Percentiles rank a stretch among this genome's conserved stretches.
These are phyloP conservation scores for Pristis pectinata DNA, from an alignment of 2,797 vertebrate genomes.

Conservation along the genomic window DNA sequence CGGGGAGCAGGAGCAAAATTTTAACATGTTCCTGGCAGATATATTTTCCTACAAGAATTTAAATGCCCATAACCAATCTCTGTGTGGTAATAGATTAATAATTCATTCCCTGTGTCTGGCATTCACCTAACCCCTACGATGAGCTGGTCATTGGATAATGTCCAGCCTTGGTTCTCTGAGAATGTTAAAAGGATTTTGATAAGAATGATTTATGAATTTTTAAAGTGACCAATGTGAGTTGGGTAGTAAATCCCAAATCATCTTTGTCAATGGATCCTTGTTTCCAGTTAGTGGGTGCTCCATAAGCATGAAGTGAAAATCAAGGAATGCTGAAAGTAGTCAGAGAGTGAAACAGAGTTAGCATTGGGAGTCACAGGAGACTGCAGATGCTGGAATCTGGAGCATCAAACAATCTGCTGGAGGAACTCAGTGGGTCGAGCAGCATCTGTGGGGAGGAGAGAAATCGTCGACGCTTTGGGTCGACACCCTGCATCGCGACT, in stretches of 20 bases:
- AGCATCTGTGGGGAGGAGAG: too few relatives aligned
- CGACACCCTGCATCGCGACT: too few relatives aligned
- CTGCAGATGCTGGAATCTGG: too few relatives aligned
- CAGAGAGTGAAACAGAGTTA: background rate
- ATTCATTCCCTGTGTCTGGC: background rate
- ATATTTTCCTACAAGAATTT: background rate
- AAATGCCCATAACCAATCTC: background rate
- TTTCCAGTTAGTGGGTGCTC: background rate
- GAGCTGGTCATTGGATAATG: background rate
- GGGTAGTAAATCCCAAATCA: too few relatives aligned
- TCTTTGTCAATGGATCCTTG: background rate
- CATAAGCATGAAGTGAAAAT: background rate
- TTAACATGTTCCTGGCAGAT: background rate
- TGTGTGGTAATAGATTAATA: background rate
- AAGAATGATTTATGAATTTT: background rate
- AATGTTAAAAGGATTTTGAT: background rate
- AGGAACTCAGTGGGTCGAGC: too few relatives aligned
- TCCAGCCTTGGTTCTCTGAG: background rate
- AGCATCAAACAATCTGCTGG: too few relatives aligned
- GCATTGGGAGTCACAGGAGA: too few relatives aligned
- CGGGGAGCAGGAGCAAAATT: background rate
- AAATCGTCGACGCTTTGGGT: too few relatives aligned
- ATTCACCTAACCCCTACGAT: background rate
- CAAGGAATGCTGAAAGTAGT: background rate
- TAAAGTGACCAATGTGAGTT: background rate